Percentiles rank a stretch among this genome's conserved stretches.
Conservation (phyloP, 2,797 vertebrate species). For the Chrysocyon brachyurus region DNA sequence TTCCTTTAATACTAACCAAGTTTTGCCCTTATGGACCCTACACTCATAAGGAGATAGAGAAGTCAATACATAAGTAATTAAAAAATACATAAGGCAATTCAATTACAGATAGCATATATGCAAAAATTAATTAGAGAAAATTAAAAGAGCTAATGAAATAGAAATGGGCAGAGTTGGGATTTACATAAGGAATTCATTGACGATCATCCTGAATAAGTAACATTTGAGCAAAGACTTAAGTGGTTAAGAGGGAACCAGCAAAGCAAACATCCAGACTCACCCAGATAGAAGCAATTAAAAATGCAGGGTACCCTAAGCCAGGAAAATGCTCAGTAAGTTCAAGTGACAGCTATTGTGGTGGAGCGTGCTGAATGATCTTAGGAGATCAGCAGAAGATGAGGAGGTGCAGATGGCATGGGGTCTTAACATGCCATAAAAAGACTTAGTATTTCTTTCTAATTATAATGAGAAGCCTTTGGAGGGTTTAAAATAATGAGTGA, state of each 20-base stretch:
- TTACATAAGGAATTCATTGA: not conserved
- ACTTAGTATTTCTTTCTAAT: not conserved
- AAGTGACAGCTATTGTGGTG: not conserved
- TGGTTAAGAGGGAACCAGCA: not conserved
- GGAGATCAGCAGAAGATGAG: not conserved
- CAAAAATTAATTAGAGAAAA: not conserved
- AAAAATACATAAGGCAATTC: not conserved
- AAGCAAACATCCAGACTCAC: not conserved
- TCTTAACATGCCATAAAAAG: not conserved
- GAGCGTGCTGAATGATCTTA: not conserved
- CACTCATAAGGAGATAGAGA: not conserved
- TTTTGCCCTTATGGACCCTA: not conserved
- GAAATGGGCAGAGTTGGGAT: not conserved
- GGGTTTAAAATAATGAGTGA: not conserved
- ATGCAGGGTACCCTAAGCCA: not conserved
- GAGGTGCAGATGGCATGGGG: accelerated
- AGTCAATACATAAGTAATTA: not conserved
- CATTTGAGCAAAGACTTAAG: not conserved
- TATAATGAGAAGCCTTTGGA: not conserved
- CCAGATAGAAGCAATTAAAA: not conserved
- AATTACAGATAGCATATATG: not conserved
- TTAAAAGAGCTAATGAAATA: not conserved
- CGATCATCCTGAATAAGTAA: not conserved
- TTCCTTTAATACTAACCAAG: not conserved
- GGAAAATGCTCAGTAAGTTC: not conserved